A percentile compares a stretch with the other conserved stretches of the same genome.
Conservation (phyloP, 2,888 invertebrate species). For the Aethes cnicana region DNA sequence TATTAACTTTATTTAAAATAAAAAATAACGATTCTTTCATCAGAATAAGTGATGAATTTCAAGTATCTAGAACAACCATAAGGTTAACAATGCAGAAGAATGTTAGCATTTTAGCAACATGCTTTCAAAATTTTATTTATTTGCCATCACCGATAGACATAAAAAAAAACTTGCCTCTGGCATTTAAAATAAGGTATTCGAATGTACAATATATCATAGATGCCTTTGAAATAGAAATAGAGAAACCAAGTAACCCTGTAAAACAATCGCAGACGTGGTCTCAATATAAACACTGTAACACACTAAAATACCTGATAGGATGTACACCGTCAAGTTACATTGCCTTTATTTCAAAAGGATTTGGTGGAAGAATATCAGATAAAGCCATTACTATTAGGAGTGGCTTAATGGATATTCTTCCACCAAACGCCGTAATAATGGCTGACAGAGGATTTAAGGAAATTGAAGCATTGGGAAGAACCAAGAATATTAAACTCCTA, state of each 20-base stretch:
- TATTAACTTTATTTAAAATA: too few species aligned
- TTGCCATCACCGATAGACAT: not conserved
- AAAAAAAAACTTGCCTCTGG: not conserved
- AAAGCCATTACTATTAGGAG: not conserved
- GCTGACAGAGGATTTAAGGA: not conserved
- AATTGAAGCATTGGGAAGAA: not conserved
- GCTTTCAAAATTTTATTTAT: conserved; percentile 2
- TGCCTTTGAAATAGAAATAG: conserved; percentile 3
- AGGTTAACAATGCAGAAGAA: too few species aligned
- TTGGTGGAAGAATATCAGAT: not conserved
- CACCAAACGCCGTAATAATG: not conserved
- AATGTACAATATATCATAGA: conserved; percentile 1
- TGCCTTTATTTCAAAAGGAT: conserved; percentile 6
- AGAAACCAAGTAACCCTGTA: not conserved
- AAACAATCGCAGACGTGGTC: conserved; percentile 6
- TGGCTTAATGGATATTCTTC: not conserved
- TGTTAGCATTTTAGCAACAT: too few species aligned
- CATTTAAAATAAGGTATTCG: not conserved
- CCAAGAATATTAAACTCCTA: not conserved
- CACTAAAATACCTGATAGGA: conserved; percentile 2
- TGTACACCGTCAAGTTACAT: not conserved
- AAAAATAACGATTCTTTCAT: too few species aligned
- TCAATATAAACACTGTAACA: not conserved
- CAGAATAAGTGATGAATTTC: too few species aligned
- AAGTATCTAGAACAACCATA: too few species aligned